Evolutionary conservation across 2,888 invertebrate species (phyloP).

Genomic region (Pelosia muscerda): DNA sequence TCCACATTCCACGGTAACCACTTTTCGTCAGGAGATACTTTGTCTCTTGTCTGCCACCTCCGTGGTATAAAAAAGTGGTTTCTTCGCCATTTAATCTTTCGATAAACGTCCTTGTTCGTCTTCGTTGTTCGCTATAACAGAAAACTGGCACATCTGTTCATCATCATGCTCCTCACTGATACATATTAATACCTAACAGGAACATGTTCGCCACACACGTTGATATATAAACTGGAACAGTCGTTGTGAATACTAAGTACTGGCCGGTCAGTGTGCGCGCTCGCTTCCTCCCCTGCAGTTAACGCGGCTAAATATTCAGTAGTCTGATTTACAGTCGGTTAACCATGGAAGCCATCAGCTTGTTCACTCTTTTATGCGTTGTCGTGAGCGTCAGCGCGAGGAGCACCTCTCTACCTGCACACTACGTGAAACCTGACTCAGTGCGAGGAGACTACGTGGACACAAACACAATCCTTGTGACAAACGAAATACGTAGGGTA

Average conservation of each 20-base stretch:
- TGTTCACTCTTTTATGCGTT: conserved; percentile 22
- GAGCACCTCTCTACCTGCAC: conserved; percentile 7
- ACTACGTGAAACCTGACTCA: background rate
- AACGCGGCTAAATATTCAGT: background rate
- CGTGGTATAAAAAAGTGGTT: too few species aligned
- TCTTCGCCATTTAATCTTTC: too few species aligned
- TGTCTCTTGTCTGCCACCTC: too few species aligned
- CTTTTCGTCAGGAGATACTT: too few species aligned
- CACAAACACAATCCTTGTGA: background rate
- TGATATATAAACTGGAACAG: conserved; percentile 2
- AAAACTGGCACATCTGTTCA: background rate
- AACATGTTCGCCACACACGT: background rate
- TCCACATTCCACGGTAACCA: too few species aligned
- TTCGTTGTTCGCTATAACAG: background rate
- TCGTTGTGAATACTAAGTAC: background rate
- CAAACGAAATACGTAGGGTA: background rate
- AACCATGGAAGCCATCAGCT: conserved; percentile 28
- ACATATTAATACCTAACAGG: background rate
- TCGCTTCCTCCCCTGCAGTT: background rate
- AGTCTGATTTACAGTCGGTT: conserved; percentile 8
- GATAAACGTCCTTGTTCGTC: too few species aligned
- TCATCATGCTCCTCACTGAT: too few species aligned
- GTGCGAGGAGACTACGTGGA: background rate
- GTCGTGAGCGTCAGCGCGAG: conserved; percentile 25
- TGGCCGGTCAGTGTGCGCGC: background rate